These are phyloP conservation scores for Altica lythri DNA, from an alignment of 2,888 invertebrate genomes.

Conservation along the genomic window DNA sequence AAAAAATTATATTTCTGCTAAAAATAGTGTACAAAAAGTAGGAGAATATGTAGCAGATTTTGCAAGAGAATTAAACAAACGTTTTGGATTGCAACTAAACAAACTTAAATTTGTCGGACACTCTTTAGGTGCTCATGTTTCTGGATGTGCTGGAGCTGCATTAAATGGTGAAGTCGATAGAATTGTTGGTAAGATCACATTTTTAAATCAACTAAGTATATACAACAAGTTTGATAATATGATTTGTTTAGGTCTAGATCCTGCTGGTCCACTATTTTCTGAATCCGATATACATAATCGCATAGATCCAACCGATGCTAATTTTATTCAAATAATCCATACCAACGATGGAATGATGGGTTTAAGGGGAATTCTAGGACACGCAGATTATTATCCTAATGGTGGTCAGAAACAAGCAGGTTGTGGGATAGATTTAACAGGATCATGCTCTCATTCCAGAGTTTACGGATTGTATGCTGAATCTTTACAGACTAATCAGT, in stretches of 20 bases:
- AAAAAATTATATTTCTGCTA: conserved; percentile 34
- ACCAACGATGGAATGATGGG: conserved; percentile 35
- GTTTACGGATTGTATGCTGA: conserved; percentile 56
- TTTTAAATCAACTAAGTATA: background rate
- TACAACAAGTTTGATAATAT: too few species aligned
- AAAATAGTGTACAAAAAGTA: conserved; percentile 37
- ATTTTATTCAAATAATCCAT: conserved; percentile 51
- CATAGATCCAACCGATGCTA: conserved; percentile 47
- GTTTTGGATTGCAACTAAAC: conserved; percentile 14
- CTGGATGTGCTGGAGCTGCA: conserved; percentile 38
- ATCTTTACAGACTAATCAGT: conserved; percentile 45
- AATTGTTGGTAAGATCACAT: conserved; percentile 37
- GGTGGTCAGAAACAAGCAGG: conserved; percentile 50
- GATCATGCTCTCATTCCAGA: conserved; percentile 56
- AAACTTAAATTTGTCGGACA: conserved; percentile 36
- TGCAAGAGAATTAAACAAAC: background rate
- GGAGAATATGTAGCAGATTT: conserved; percentile 39
- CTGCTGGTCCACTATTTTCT: conserved; percentile 46
- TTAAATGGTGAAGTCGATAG: conserved; percentile 37
- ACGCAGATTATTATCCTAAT: conserved; percentile 51
- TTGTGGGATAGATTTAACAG: conserved; percentile 46
- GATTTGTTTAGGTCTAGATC: conserved; percentile 46
- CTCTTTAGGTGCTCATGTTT: conserved; percentile 50
- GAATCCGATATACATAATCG: conserved; percentile 39
- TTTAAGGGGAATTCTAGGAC: conserved; percentile 43